phyloP scores from a whole-genome alignment of 2,113 vertebrate species.

The Sciurus niger region DNA sequence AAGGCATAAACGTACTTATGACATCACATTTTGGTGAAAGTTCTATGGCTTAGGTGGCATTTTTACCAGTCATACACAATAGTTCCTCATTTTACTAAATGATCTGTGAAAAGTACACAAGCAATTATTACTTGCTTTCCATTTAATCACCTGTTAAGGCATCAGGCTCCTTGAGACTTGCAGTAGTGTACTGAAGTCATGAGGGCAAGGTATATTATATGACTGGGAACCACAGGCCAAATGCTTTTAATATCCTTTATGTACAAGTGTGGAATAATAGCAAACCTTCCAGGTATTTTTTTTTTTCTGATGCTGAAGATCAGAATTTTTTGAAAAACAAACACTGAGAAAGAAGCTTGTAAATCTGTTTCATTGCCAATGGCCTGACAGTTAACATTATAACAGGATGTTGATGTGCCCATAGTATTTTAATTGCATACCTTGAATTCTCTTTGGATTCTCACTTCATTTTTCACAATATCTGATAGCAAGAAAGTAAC shows the following conservation, averaged over 20 bases:
- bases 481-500: slow-evolving; percentile 54
- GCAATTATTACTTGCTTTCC: slow-evolving; percentile 75
- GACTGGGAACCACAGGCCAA: slow-evolving; percentile 72
- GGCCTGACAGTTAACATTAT: slow-evolving; percentile 34
- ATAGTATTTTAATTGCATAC: rapidly evolving
- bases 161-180: slow-evolving; percentile 59
- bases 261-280: slow-evolving; percentile 69
- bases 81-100: slow-evolving; percentile 76
- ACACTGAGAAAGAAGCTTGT: slow-evolving; percentile 67
- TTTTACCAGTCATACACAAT: slow-evolving; percentile 68
- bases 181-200: background rate
- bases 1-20: slow-evolving; percentile 60
- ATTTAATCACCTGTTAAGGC: slow-evolving; percentile 69
- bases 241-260: slow-evolving; percentile 71
- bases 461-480: slow-evolving; percentile 60
- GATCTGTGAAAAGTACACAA: slow-evolving; percentile 55
- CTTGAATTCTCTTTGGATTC: slow-evolving; percentile 19
- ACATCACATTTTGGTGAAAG: slow-evolving; percentile 72
- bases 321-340: slow-evolving; percentile 70
- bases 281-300: slow-evolving; percentile 60
- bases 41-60: slow-evolving; percentile 34
- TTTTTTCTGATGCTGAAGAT: slow-evolving; percentile 59
- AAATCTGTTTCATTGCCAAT: slow-evolving; percentile 65
- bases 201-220: slow-evolving; percentile 43
- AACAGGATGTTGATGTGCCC: background rate